Base-by-base conservation (phyloP, 2,888 invertebrate genomes). In the Phania funesta region DNA sequence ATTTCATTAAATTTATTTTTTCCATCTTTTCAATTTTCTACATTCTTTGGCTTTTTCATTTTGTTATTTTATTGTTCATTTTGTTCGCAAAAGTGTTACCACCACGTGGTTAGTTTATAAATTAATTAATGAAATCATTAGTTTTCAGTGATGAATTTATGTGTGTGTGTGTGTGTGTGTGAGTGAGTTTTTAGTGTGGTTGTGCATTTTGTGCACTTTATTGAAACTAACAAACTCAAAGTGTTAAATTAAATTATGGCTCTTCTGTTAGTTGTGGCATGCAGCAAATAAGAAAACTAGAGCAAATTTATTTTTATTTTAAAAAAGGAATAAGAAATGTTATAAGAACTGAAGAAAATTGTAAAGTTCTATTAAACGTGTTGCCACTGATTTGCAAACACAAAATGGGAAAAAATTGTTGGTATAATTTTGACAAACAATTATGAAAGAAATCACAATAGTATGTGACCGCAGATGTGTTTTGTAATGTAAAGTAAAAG, bases 71-170 rank as follows among this genome's bases (percentile, higher is more conserved):
- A 62, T 65, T 65, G 56, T 78, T 77, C 46, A 29, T 6, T 44
- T 3, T 38, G n/a, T 32, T 48, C 11, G 29, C 38, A 13, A 46
- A 44, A 80, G 70, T 74, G 68, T 79, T 77, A 60, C 75, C 74
- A 83, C 71, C 83, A 85, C 83, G 84, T 84, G 84, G 83, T 80
- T 81, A 68, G 79, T 83, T 82, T 85, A 81, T 84, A 84, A 85
- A 85, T 84, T 83, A 85, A 83, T 83, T 80, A 84, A 84, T 83
- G 70, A 58, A 82, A 82, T 82, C 82, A 78, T 82, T 82, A 82
- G 74, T 82, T 78, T 74, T 56, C 46, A n/a, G 16, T 35, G 7
- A 11, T 18, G 16, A 11, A n/a, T 32, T 8, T 18, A 18, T 26
- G 38, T 11, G 13, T 38, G 60, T 50, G 18, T 11, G 6, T 56